Evolutionary conservation across 2,797 vertebrate species (phyloP).

Genomic region (Antennarius maculatus): DNA sequence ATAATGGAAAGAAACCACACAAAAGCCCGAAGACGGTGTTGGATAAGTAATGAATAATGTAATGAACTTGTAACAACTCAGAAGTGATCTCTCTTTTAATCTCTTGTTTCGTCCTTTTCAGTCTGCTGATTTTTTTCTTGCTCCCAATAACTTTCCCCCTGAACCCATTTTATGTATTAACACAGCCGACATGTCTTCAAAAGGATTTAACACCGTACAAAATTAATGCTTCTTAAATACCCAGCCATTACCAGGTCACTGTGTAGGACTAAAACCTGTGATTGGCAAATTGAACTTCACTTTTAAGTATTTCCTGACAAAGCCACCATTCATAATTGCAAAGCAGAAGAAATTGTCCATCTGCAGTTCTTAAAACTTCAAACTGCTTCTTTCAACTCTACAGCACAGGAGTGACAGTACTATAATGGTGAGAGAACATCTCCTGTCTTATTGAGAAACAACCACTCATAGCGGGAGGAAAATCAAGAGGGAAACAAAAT

Average conservation of each 20-base stretch:
- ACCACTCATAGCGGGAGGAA: too few species aligned
- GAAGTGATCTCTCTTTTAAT: slow-evolving; percentile 46
- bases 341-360: slow-evolving; percentile 36
- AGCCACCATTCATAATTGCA: slow-evolving; percentile 51
- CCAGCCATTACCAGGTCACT: slow-evolving; percentile 38
- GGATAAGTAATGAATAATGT: slow-evolving; percentile 64
- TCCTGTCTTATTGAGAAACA: slow-evolving; percentile 15
- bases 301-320: slow-evolving; percentile 56
- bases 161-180: slow-evolving; percentile 55
- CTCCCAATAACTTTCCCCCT: slow-evolving; percentile 22
- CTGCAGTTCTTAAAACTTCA: slow-evolving; percentile 49
- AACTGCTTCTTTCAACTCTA: slow-evolving; percentile 35
- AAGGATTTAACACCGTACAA: slow-evolving; percentile 42
- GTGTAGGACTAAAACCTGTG: slow-evolving; percentile 41
- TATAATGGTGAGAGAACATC: slow-evolving; percentile 34
- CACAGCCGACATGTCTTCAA: slow-evolving; percentile 52
- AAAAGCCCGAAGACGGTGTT: slow-evolving; percentile 50
- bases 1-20: slow-evolving; percentile 55
- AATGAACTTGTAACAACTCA: slow-evolving; percentile 65
- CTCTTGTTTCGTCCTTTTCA: slow-evolving; percentile 31
- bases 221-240: slow-evolving; percentile 40
- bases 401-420: slow-evolving; percentile 2
- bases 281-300: slow-evolving; percentile 52
- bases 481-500: too few species aligned
- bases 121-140: slow-evolving; percentile 17